These are phyloP conservation scores for Peromyscus eremicus DNA, from an alignment of 2,797 vertebrate species.

Conservation along the genomic window DNA sequence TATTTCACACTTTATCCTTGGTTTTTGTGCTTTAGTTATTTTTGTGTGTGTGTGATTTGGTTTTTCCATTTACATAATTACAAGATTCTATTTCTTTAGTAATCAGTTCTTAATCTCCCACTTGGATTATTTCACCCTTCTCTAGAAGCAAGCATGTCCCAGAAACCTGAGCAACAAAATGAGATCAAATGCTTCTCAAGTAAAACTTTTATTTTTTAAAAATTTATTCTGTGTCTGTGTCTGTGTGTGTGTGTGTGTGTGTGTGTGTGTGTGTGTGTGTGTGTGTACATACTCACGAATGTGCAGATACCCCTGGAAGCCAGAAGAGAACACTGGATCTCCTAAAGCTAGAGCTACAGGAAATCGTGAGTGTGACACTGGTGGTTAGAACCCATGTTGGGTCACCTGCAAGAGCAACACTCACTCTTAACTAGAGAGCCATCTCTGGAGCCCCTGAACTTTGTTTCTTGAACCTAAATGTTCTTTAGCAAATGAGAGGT, in stretches of 20 bases:
- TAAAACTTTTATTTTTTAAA: background rate
- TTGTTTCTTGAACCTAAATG: slow-evolving; percentile 17
- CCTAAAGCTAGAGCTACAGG: background rate
- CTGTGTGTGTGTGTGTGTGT: no score
- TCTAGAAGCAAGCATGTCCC: background rate
- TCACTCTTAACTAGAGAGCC: background rate
- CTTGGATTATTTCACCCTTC: slow-evolving; percentile 51
- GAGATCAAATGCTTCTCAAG: slow-evolving; percentile 11
- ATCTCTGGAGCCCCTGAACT: background rate
- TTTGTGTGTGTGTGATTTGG: background rate
- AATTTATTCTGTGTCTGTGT: no score
- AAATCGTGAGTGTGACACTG: background rate
- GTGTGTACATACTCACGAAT: rapidly evolving
- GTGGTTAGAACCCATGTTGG: background rate
- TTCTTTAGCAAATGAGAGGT: slow-evolving; percentile 49
- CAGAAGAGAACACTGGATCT: background rate
- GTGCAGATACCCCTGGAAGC: background rate
- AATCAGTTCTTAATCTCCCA: slow-evolving; percentile 60
- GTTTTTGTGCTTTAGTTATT: background rate
- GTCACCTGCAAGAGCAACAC: background rate
- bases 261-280: background rate
- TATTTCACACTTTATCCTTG: background rate
- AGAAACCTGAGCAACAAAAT: slow-evolving; percentile 43
- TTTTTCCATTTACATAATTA: slow-evolving; percentile 9
- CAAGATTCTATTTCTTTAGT: background rate